Percentiles rank a stretch among this genome's conserved stretches.
Conservation (phyloP, 2,113 vertebrate genomes). For the Macaca nemestrina region DNA sequence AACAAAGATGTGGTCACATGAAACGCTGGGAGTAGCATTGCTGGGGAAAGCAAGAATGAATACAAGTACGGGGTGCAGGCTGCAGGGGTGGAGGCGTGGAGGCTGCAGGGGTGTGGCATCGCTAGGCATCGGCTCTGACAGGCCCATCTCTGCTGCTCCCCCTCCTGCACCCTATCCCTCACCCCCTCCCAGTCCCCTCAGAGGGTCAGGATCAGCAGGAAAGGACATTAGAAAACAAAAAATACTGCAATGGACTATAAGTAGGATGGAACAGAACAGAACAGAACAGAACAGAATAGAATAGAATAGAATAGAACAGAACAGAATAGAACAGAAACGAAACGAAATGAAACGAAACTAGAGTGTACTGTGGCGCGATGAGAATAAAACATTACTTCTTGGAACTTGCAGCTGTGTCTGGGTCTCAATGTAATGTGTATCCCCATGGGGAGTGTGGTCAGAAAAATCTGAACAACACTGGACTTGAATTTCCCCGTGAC, state of each 20-base stretch:
- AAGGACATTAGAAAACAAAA: not conserved
- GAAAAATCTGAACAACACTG: not conserved
- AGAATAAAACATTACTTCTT: not conserved
- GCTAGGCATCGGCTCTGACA: conserved; percentile 53
- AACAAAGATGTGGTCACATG: conserved; percentile 87
- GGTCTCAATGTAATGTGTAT: not conserved
- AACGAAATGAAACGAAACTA: not conserved
- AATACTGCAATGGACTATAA: not conserved
- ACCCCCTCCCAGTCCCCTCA: not conserved
- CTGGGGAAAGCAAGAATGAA: conserved; percentile 83
- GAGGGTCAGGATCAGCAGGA: not conserved
- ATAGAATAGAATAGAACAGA: not conserved
- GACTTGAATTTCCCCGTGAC: not conserved
- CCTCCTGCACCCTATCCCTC: not conserved
- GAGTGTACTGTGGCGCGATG: not conserved
- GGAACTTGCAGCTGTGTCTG: not conserved
- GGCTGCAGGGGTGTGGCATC: not conserved
- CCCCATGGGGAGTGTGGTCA: not conserved
- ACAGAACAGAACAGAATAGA: not conserved
- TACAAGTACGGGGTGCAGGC: conserved; percentile 69
- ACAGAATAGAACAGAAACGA: not conserved
- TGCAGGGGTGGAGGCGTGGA: not conserved
- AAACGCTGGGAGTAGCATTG: conserved; percentile 81
- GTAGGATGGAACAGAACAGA: not conserved
- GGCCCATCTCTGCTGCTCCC: not conserved